Evolutionary conservation across 1,140 invertebrate genomes (phyloP), one percentile per base, ranked within the genome.

Genomic region (Rhagoletis zephyria): DNA sequence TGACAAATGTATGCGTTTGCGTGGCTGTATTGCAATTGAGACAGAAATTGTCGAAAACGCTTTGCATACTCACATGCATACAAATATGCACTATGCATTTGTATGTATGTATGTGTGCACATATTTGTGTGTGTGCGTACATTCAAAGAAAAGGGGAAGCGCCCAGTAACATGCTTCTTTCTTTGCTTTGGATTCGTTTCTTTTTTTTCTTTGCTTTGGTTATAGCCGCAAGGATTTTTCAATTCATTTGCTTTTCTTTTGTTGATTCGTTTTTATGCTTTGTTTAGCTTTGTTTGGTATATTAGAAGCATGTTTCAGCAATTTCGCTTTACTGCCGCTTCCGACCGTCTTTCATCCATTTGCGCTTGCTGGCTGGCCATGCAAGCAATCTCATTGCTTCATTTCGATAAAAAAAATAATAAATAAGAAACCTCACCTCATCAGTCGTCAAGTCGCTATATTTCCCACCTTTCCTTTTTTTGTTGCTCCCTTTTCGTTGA

Each of bases 101-200:
- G 1, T 30, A 30, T 30, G 0, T 30, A 30, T 56, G 51, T 10
- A 56, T 56, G 2, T 10, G 51, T 56, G 51, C n/a, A 14, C 16
- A 14, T 63, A 14, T 63, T 7, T 63, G n/a, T 63, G 61, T 4
- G n/a, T 0, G 61, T 63, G 9, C 4, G 12, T 63, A 30, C 30
- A 12, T 63, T 63, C 16, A 42, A 81, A 30, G 30, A 30, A 81
- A 81, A 81, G 74, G 74, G 74, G 74, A 56, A 81, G 74, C 48
- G 74, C 74, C 74, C n/a, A 81, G 74, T 81, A 81, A 81, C 74
- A 81, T 51, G 74, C 74, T 59, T 70, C 64, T 42, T 81, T 56
- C 42, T 67, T 9, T 30, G n/a, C 30, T 67, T 67, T 67, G 5
- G 30, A 1, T 67, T 7, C 16, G 64, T 10, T 7, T 64, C 12